Evolutionary conservation across 2,797 vertebrate species (phyloP).

Genomic region (Aeoliscus strigatus): DNA sequence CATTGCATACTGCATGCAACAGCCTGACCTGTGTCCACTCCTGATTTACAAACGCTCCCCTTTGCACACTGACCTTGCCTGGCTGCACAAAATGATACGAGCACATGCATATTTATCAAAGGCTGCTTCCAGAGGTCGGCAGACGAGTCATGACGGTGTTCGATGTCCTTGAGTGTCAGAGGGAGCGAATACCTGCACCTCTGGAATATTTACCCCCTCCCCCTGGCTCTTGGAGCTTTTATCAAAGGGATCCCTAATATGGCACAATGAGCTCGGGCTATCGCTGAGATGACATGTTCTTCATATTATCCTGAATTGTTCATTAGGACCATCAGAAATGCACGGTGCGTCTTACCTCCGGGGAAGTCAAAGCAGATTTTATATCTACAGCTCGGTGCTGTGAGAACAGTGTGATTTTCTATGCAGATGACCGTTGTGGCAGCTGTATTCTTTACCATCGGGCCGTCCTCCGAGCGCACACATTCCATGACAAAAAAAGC

Average conservation of each 20-base stretch:
- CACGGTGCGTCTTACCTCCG: conserved; percentile 7
- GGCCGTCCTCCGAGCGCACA: too few species aligned
- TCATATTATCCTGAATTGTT: conserved; percentile 21
- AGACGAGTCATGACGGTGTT: conserved; percentile 14
- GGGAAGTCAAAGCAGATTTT: too few species aligned
- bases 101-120: conserved; percentile 62
- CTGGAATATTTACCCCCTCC: conserved; percentile 41
- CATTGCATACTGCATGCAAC: conserved; percentile 9
- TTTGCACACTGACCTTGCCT: conserved; percentile 51
- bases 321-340: conserved; percentile 24
- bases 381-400: too few species aligned
- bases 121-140: conserved; percentile 35
- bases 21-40: conserved; percentile 28
- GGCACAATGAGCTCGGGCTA: conserved; percentile 35
- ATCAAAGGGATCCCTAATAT: conserved; percentile 52
- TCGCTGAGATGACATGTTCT: conserved; percentile 16
- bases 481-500: too few species aligned
- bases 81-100: conserved; percentile 28
- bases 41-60: conserved; percentile 46
- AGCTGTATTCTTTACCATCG: too few species aligned
- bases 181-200: conserved; percentile 46
- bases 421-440: too few species aligned
- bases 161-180: conserved; percentile 52
- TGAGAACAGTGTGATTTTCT: too few species aligned
- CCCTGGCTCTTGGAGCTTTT: conserved; percentile 37